phyloP scores from a whole-genome alignment of 2,113 vertebrate species.

The Pao palembangensis region DNA sequence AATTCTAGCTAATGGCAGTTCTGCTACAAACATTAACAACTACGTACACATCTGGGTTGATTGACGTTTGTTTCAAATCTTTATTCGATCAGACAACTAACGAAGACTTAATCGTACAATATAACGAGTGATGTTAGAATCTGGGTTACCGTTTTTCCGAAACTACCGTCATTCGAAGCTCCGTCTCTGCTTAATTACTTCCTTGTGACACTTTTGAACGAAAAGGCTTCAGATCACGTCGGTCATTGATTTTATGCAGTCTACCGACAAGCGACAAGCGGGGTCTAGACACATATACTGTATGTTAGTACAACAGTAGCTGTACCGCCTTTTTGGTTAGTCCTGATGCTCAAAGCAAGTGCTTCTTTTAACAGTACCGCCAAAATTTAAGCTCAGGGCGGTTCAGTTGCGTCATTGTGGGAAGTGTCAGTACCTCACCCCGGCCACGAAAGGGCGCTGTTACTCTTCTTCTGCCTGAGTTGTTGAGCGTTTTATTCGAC shows the following conservation, averaged over 20 bases:
- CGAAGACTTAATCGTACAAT: background rate
- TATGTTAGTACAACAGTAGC: background rate
- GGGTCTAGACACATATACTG: background rate
- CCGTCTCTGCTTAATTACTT: slow-evolving; percentile 22
- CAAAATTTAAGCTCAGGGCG: slow-evolving; percentile 65
- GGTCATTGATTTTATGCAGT: background rate
- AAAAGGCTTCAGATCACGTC: slow-evolving; percentile 1
- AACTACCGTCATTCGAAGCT: background rate
- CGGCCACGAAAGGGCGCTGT: slow-evolving; percentile 24
- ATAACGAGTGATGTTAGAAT: background rate
- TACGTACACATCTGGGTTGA: background rate
- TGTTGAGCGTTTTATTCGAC: background rate
- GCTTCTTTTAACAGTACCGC: slow-evolving; percentile 18
- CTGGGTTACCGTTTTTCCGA: background rate
- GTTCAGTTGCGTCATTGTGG: slow-evolving; percentile 38
- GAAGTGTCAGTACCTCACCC: background rate
- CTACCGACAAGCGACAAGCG: background rate
- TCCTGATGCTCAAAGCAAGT: background rate
- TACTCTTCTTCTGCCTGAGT: background rate
- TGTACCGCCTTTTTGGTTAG: slow-evolving; percentile 25
- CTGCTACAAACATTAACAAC: background rate
- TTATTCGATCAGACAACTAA: background rate
- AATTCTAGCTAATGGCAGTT: background rate
- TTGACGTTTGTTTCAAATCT: background rate
- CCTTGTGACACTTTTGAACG: slow-evolving; percentile 42